These are phyloP conservation scores for Enteromius unitaeniatus DNA, from an alignment of 2,797 vertebrate genomes.

Conservation along the genomic window DNA sequence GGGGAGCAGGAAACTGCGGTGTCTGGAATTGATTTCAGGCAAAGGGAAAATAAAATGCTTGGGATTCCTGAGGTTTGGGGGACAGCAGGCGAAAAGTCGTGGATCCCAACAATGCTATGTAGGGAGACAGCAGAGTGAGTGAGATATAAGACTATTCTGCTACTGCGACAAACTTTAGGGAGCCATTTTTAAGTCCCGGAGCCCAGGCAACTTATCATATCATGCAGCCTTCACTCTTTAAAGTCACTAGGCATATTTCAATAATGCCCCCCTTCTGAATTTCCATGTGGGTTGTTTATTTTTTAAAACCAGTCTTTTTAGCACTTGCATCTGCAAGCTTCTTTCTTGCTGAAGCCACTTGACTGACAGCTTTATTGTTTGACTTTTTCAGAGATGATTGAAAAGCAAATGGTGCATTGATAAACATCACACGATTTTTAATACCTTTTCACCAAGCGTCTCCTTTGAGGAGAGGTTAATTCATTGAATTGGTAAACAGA, in stretches of 20 bases:
- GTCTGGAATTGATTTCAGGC: constrained; percentile 83
- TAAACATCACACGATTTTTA: constrained; percentile 43
- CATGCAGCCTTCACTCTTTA: background rate
- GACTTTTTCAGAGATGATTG: constrained; percentile 46
- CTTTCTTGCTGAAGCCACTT: background rate
- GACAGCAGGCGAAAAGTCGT: constrained; percentile 67
- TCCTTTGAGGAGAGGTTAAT: constrained; percentile 50
- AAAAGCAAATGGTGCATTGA: constrained; percentile 51
- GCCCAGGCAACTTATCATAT: background rate
- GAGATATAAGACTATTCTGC: constrained; percentile 5
- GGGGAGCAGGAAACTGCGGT: constrained; percentile 74
- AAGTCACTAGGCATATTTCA: constrained; percentile 37
- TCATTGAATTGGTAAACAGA: constrained; percentile 48
- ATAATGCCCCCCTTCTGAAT: constrained; percentile 2
- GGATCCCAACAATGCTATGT: constrained; percentile 35
- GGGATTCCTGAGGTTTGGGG: constrained; percentile 75
- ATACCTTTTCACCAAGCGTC: constrained; percentile 42
- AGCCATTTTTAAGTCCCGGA: background rate
- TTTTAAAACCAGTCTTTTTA: background rate
- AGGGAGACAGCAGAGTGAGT: background rate
- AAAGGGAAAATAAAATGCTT: constrained; percentile 82
- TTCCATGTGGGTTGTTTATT: constrained; percentile 1
- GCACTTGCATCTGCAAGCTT: constrained; percentile 17
- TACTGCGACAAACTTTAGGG: background rate
- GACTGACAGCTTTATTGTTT: constrained; percentile 58